Evolutionary conservation across 2,888 invertebrate genomes (phyloP), one percentile per base, ranked within the genome.

Genomic region (Scrobipalpa atriplicella): DNA sequence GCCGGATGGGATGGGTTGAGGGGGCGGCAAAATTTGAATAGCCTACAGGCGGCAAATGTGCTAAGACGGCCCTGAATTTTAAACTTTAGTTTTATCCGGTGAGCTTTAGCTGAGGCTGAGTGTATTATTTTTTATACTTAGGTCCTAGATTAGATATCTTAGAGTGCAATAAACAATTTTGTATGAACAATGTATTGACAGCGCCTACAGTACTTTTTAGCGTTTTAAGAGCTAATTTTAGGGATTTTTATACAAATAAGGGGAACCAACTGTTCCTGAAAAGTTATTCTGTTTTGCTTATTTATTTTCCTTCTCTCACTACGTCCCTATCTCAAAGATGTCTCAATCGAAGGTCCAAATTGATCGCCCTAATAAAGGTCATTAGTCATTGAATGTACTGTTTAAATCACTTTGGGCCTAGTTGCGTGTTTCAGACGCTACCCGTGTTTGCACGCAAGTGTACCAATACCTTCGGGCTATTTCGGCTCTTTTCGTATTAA

Each of bases 281-380:
- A 29, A 29, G 29, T 29, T 2, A 29, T 29, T 29, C 29, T 29
- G 43, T 13, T 0, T 43, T 43, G 10, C 43, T 13, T 11, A 47
- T 16, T 47, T 47, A 7, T n/a, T 58, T 58, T 1, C 5, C 1
- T 39, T 19, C 43, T 2, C 51, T 51, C 36, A 29, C 8, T 52
- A 38, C 16, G 52, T 18, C 36, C 63, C 9, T 18, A 73, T 73
- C 75, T 78, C 74, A 79, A 82, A 83, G 83, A 89, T 82, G 86
- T 86, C 90, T 90, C 88, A 90, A 90, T 91, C 83, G 86, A 72
- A 75, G 75, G 71, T 80, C 79, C 81, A 87, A 89, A 90, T 89
- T 89, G 88, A 88, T 89, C 83, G 86, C 82, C 78, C 80, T 90
- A 91, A 91, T 89, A 89, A 85, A 83, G 81, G 83, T 88, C 85